phyloP scores from a whole-genome alignment of 1,140 invertebrate species.

The Tetramorium parvispinum region DNA sequence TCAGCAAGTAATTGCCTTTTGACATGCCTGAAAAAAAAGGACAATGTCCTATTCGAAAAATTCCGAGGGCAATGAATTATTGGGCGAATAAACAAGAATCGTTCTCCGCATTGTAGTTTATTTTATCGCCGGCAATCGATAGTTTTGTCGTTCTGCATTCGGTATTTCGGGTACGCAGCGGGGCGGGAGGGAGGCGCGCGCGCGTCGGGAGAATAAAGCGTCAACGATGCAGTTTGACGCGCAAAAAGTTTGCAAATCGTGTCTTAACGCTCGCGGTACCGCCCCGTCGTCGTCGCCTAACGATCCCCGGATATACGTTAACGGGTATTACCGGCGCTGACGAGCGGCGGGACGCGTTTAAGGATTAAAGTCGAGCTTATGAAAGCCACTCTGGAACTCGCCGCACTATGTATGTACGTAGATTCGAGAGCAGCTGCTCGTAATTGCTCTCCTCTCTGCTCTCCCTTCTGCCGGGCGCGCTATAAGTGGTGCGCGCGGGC shows the following conservation, averaged over 20 bases:
- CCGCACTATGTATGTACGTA: constrained; percentile 68
- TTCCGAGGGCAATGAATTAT: constrained; percentile 1
- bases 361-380: constrained; percentile 74
- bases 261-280: constrained; percentile 53
- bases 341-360: constrained; percentile 67
- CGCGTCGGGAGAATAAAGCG: not conserved
- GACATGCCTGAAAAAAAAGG: not conserved
- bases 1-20: constrained; percentile 8
- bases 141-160: not conserved
- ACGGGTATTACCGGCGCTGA: constrained; percentile 66
- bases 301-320: constrained; percentile 63
- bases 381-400: constrained; percentile 71
- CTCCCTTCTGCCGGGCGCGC: constrained; percentile 5
- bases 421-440: constrained; percentile 77
- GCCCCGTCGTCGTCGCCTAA: constrained; percentile 26
- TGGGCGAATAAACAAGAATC: not conserved
- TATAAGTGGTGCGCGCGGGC: constrained; percentile 56
- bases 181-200: too few species aligned
- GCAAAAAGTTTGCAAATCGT: constrained; percentile 62
- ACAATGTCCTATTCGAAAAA: not conserved
- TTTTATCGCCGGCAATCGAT: constrained; percentile 13
- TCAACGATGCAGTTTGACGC: constrained; percentile 45
- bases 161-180: not conserved
- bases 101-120: not conserved
- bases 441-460: constrained; percentile 72